Evolutionary conservation across 2,797 vertebrate species (phyloP).

Genomic region (Ciconia nigra): DNA sequence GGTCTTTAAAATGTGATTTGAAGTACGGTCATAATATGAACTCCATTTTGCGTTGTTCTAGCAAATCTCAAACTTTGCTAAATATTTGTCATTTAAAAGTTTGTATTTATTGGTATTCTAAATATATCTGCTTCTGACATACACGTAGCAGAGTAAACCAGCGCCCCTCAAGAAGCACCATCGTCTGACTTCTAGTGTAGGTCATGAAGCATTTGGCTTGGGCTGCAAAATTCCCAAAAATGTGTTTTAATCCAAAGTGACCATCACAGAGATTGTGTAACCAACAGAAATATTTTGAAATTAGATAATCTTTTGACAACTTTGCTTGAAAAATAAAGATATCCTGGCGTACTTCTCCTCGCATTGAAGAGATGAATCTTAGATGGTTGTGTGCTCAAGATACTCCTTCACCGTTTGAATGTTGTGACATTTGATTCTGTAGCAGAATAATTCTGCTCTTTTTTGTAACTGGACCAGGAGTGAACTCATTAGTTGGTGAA

Average conservation of each 20-base stretch:
- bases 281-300: not conserved
- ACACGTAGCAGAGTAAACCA: not conserved
- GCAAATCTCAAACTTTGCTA: not conserved
- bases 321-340: not conserved
- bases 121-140: not conserved
- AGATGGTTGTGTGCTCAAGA: not conserved
- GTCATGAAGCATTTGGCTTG: not conserved
- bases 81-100: not conserved
- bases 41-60: not conserved
- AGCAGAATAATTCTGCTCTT: not conserved
- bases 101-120: not conserved
- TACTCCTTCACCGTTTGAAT: not conserved
- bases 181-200: not conserved
- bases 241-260: not conserved
- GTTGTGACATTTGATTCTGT: not conserved
- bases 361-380: accelerated
- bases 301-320: not conserved
- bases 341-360: not conserved
- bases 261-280: not conserved
- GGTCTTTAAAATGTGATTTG: not conserved
- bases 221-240: not conserved
- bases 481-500: not conserved
- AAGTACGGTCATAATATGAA: not conserved
- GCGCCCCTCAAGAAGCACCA: accelerated
- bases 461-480: not conserved